Evolutionary conservation across 2,888 invertebrate species (phyloP), one percentile per base, ranked within the genome.

Genomic region (Cephonodes hylas): DNA sequence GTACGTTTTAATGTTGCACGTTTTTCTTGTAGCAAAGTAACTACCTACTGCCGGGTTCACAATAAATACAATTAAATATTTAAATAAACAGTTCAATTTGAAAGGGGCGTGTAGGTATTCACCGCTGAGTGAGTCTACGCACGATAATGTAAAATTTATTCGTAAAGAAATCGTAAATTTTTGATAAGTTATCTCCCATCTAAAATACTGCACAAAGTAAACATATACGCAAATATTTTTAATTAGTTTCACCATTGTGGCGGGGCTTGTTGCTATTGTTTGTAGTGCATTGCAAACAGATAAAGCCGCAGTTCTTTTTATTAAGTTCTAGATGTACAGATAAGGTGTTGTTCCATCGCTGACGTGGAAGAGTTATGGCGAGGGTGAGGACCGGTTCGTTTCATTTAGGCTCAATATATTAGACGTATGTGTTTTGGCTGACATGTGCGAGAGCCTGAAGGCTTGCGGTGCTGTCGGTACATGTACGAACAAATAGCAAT

Each of bases 401-500:
- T 44, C 8, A 7, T 48, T 15, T n/a, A n/a, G n/a, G n/a, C 13
- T n/a, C 13, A 38, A 38, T 38, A 38, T n/a, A 38, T 38, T n/a
- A 27, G 15, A 15, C 25, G 27, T 31, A 27, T 53, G n/a, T 59
- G 34, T 46, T 45, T 59, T 45, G 25, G 18, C 22, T 46, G 20
- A 31, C 45, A 34, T 59, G 31, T 15, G 15, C 5, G 23, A 3
- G 22, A 8, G 22, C 34, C 23, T 10, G 20, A 45, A 3, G 18
- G 22, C 23, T 27, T 46, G 42, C 18, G 38, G 3, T 82, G 78
- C 81, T 72, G 65, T 71, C 84, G 61, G 77, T 85, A 83, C 79
- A 34, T n/a, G 60, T 31, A 38, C 73, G 78, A 84, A 85, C 85
- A 86, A 85, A 85, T 72, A 81, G 80, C 74, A 76, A 88, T 90